A percentile compares a stretch with the other conserved stretches of the same genome.
Conservation (phyloP, 1,140 invertebrate genomes). For the Macrostomum lignano region DNA sequence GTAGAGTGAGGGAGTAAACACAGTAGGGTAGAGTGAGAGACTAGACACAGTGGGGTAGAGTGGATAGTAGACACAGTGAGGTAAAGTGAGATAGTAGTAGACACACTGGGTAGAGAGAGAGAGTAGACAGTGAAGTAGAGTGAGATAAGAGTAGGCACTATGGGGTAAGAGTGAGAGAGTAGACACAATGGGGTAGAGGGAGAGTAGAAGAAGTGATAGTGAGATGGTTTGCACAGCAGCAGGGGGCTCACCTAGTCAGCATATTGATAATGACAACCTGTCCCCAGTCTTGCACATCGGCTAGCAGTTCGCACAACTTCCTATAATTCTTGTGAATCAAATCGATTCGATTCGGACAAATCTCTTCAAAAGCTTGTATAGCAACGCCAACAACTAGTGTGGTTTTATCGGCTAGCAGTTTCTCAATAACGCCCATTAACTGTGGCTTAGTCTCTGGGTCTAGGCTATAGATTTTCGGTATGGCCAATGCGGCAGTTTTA, state of each 20-base stretch:
- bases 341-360: constrained; percentile 74
- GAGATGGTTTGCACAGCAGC: constrained; percentile 52
- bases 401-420: constrained; percentile 76
- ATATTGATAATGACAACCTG: constrained; percentile 86
- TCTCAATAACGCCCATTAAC: constrained; percentile 69
- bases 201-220: too few relatives aligned
- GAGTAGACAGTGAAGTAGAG: too few relatives aligned
- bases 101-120: too few relatives aligned
- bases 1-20: too few relatives aligned
- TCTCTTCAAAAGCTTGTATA: constrained; percentile 89
- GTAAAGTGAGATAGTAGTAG: too few relatives aligned
- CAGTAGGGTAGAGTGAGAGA: too few relatives aligned
- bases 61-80: too few relatives aligned
- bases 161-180: too few relatives aligned
- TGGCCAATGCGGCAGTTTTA: constrained; percentile 94
- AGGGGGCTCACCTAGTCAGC: constrained; percentile 64
- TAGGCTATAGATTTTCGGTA: constrained; percentile 85
- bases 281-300: constrained; percentile 95
- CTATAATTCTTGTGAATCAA: constrained; percentile 45
- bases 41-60: too few relatives aligned
- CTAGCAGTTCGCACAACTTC: constrained; percentile 70
- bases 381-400: constrained; percentile 78
- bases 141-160: too few relatives aligned
- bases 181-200: too few relatives aligned
- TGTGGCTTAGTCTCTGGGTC: constrained; percentile 87